Conservation (phyloP, 2,797 vertebrate species). For the Morelia viridis region DNA sequence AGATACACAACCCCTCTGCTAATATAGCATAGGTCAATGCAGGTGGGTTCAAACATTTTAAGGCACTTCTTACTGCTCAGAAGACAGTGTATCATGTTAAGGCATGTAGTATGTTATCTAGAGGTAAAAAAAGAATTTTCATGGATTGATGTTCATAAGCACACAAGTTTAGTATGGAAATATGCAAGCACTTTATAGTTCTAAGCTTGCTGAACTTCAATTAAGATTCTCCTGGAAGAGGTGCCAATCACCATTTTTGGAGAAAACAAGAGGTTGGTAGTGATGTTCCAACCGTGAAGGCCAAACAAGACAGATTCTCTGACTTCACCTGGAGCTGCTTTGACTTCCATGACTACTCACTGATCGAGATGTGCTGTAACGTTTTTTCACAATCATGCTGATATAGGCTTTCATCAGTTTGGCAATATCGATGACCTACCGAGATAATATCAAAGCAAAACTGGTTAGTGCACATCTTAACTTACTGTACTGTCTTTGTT, state of each 20-base stretch:
- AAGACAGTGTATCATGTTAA: slow-evolving; percentile 68
- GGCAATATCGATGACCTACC: slow-evolving; percentile 94
- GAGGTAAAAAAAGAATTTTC: slow-evolving; percentile 68
- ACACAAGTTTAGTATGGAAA: slow-evolving; percentile 53
- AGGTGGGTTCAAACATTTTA: slow-evolving; percentile 56
- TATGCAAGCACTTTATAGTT: slow-evolving; percentile 39
- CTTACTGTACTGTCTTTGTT: not conserved
- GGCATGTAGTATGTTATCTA: slow-evolving; percentile 68
- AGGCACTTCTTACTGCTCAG: slow-evolving; percentile 77
- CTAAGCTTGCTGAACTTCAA: slow-evolving; percentile 26
- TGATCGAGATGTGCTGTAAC: slow-evolving; percentile 92
- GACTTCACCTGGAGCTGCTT: slow-evolving; percentile 85
- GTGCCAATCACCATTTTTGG: not conserved
- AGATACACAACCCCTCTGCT: slow-evolving; percentile 45
- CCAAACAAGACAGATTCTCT: not conserved
- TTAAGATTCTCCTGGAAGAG: slow-evolving; percentile 38
- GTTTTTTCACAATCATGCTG: slow-evolving; percentile 97
- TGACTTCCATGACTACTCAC: slow-evolving; percentile 89
- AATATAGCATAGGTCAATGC: slow-evolving; percentile 54
- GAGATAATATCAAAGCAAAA: slow-evolving; percentile 21
- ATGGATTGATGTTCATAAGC: slow-evolving; percentile 55
- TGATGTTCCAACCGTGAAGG: not conserved
- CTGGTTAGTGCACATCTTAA: not conserved
- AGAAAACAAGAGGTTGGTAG: slow-evolving; percentile 12
- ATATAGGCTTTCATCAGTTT: slow-evolving; percentile 99